Evolutionary conservation across 1,140 invertebrate genomes (phyloP).

Genomic region (Papilio xuthus): DNA sequence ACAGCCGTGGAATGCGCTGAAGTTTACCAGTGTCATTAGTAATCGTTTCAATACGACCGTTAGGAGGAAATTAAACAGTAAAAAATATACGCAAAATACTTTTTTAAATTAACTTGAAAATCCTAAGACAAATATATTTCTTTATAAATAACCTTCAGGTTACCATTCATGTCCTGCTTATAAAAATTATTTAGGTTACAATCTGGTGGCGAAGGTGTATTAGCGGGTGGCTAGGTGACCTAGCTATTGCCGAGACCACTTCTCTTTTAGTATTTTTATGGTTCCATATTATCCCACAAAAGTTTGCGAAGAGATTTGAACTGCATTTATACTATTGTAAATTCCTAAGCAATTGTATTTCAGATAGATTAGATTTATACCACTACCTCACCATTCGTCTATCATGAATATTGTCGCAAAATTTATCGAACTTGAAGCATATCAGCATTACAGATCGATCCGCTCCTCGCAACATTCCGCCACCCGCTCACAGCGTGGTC

Average conservation of each 20-base stretch:
- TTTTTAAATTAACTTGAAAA: neutral
- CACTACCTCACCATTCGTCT: neutral
- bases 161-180: neutral
- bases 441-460: slow-evolving; percentile 33
- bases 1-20: slow-evolving; percentile 12
- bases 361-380: neutral
- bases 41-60: neutral
- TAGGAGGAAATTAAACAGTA: slow-evolving; percentile 12
- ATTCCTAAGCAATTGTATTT: neutral
- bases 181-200: neutral
- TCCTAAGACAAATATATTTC: neutral
- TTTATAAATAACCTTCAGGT: neutral
- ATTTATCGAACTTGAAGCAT: slow-evolving; percentile 29
- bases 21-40: slow-evolving; percentile 5
- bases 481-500: slow-evolving; percentile 47
- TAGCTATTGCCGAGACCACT: no score
- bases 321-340: neutral
- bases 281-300: no score
- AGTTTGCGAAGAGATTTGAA: neutral
- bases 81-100: neutral
- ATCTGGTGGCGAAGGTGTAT: neutral
- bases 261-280: no score
- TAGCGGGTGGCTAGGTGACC: no score
- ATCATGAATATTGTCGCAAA: neutral
- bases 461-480: slow-evolving; percentile 37